A percentile compares a stretch with the other conserved stretches of the same genome.
Evolutionary conservation across 2,113 vertebrate species (phyloP).

Genomic region (Mobula birostris): DNA sequence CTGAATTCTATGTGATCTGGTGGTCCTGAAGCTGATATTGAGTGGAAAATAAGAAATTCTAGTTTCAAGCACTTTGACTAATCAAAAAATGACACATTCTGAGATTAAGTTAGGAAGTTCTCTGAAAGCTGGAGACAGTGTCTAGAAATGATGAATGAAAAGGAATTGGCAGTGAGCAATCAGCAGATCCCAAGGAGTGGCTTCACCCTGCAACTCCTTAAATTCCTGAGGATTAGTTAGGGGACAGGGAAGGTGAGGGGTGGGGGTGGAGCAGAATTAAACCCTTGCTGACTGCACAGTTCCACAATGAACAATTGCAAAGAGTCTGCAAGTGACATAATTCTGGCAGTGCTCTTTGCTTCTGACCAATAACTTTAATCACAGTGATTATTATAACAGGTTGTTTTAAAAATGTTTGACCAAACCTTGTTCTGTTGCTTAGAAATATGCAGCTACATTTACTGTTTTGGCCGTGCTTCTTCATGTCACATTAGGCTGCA

Average conservation of each 20-base stretch:
- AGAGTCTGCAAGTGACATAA: neutral
- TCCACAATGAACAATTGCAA: neutral
- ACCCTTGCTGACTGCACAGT: neutral
- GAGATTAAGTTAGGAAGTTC: neutral
- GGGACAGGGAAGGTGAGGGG: neutral
- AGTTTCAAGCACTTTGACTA: neutral
- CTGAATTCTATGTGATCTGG: neutral
- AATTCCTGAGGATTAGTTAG: slow-evolving; percentile 4
- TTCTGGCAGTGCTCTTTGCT: neutral
- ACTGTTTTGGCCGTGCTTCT: neutral
- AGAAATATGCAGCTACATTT: neutral
- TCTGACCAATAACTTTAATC: neutral
- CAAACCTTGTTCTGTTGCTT: neutral
- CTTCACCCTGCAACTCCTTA: slow-evolving; percentile 25
- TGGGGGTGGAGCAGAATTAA: neutral
- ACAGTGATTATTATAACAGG: neutral
- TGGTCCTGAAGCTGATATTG: neutral
- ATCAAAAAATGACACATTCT: neutral
- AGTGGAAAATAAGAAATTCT: neutral
- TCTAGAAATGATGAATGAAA: neutral
- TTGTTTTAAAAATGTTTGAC: neutral
- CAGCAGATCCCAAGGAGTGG: neutral
- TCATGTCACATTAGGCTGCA: too few species aligned
- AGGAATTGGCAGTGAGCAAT: neutral
- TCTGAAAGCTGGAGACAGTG: slow-evolving; percentile 12